Percentiles rank a stretch among this genome's conserved stretches.
Evolutionary conservation across 2,888 invertebrate genomes (phyloP).

Genomic region (Trachelus iudaicus): DNA sequence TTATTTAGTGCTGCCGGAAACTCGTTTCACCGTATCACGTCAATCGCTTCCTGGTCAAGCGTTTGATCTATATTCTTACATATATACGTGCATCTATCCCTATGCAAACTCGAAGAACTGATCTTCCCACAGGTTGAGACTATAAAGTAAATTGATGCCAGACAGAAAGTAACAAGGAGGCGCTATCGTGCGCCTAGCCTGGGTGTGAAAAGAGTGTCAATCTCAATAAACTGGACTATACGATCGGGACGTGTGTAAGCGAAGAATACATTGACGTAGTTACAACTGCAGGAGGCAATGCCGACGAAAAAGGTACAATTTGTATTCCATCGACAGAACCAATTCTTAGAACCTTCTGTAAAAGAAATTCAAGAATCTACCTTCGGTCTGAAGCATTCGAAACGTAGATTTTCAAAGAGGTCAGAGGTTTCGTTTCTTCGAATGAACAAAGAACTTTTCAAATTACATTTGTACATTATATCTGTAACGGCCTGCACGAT

Average conservation of each 20-base stretch:
- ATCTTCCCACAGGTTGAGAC: neutral
- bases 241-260: conserved; percentile 8
- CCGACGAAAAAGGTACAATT: conserved; percentile 6
- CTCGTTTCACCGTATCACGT: neutral
- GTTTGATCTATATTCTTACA: neutral
- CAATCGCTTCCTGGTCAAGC: neutral
- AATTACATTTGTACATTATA: neutral
- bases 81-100: neutral
- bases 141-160: neutral
- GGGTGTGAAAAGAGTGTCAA: conserved; percentile 21
- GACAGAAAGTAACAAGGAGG: neutral
- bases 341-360: conserved; percentile 28
- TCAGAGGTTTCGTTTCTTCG: neutral
- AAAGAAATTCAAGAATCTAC: neutral
- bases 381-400: neutral
- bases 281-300: conserved; percentile 7
- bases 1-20: neutral
- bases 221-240: conserved; percentile 38
- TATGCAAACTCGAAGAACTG: neutral
- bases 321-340: conserved; percentile 29
- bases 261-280: conserved; percentile 12
- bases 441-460: neutral
- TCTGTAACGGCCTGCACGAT: neutral
- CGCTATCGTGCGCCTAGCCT: neutral
- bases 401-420: neutral